Base-by-base conservation (phyloP, 2,797 vertebrate genomes). In the Melanotaenia parkinsoni region DNA sequence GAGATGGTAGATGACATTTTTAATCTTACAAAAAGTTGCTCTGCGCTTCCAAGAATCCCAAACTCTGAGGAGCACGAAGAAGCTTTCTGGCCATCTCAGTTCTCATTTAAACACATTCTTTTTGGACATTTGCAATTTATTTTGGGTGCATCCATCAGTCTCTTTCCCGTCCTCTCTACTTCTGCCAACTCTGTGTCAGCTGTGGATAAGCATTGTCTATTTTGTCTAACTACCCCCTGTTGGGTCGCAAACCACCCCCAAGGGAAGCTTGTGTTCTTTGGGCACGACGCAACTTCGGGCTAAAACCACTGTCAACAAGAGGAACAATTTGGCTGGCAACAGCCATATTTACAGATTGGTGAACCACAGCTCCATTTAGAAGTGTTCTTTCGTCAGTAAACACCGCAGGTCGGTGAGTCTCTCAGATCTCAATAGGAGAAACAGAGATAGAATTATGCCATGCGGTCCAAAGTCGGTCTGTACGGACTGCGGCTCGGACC, bases 291-390 rank as follows among this genome's bases (percentile, higher is more conserved):
- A 87, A 82, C 79, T 87, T 80, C 66, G 79, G 77, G 88, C 88
- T 86, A 83, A 91, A 93, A 93, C 93, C 93, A 90, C 93, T 84
- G 88, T 94, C 93, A 94, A 94, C 93, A 93, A 93, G 86, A 87
- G 83, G 92, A 94, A 93, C 90, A 93, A 91, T 94, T 93, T 94
- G 91, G 90, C 91, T 92, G 89, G 91, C 86, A 84, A 88, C 85
- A 88, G 85, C 90, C 90, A 74, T 94, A 93, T 94, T 95, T 94
- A 94, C 93, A 92, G 91, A 91, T 86, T 26, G 87, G 89, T 92
- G 78, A 93, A 91, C 93, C 93, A 86, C 93, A 91, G 91, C 92
- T 91, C 60, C 84, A 91, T 95, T 94, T 95, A 94, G 93, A 91
- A 65, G 80, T 78, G 90, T 90, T 89, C 88, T 85, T 91, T 91